Evolutionary conservation across 2,113 vertebrate species (phyloP), one percentile per base, ranked within the genome.

Genomic region (Sturnira hondurensis): DNA sequence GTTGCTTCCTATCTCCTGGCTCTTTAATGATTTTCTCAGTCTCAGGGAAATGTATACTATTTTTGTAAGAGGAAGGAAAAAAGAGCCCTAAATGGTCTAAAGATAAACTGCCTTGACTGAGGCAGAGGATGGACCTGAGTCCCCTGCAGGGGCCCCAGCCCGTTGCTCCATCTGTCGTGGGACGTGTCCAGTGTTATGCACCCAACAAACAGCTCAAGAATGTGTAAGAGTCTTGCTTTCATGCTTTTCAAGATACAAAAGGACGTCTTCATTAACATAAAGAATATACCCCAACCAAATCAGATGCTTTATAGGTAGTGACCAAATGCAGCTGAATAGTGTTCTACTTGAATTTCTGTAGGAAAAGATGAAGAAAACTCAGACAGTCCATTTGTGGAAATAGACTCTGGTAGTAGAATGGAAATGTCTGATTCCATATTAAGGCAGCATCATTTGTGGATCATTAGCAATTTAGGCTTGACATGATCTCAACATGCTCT

Each of bases 151-250:
- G 33, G 6, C 56, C 33, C 36, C 0, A 5, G 17, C 70, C 17
- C 3, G 0, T 24, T 12, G 1, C 54, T 19, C 31, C 1, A 12
- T 17, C 50, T 2, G 20, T 41, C 7, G 0, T 0, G 38, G 61
- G 20, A 10, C 7, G 26, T 0, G 45, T 20, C 20, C 20, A n/a
- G 24, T 28, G 8, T 4, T 5, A 28, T n/a, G 58, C 56, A 5
- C 20, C 52, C 38, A 38, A 31, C 20, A 41, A 67, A 63, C 38
- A 10, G 74, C 26, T 28, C 31, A 52, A 43, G 82, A 67, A 11
- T 17, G 22, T 3, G 28, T 36, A 11, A 54, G 50, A 82, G 31
- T 26, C n/a, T 77, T 52, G 7, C n/a, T 43, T 74, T 10, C 76
- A 26, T 22, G 41, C 38, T 31, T 67, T 67, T 24, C 26, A n/a